Base-by-base conservation (phyloP, 2,888 invertebrate species). In the Lycocerus yunnanus region DNA sequence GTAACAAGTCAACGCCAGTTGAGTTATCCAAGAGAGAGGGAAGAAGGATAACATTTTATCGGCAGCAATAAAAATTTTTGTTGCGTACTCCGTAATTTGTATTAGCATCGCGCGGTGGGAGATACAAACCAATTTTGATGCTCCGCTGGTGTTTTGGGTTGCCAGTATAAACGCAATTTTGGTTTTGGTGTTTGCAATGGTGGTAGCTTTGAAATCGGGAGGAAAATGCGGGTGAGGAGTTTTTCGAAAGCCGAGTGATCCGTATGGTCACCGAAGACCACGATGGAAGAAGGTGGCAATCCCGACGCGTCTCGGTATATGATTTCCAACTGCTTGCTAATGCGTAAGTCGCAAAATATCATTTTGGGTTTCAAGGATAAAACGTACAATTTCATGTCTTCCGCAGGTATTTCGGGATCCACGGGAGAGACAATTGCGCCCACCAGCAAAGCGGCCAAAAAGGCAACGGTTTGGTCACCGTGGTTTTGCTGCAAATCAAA, bases 371-470 rank as follows among this genome's bases (percentile, higher is more conserved):
- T 83, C 5, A 85, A 72, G 68, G 80, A 79, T 11, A 73, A 76
- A 2, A 85, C 72, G 4, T 82, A 15, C 0, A 72, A 71, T n/a
- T 80, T 72, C 27, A 81, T 81, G 66, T 85, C 84, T 10, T 70
- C 78, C 70, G 79, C 76, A 9, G 80, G 75, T 11, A 81, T 69
- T 24, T 84, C 82, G 5, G 82, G 79, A 71, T 84, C 82, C 3
- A 86, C 11, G 0, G 85, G 84, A 6, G 84, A 83, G 10, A 85
- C 80, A n/a, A 84, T 83, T 1, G 84, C 83, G 1, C 84, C 85
- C 6, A 83, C 60, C 58, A 85, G 81, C 9, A 85, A 76, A 11
- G 80, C 77, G 0, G 83, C 84, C 15, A 86, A 68, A 0, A 86
- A 75, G 1, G 80, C 83, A n/a, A 84, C 80, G 2, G 84, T 84